These are phyloP conservation scores for Drosophila nigromelanica DNA, from an alignment of 1,140 invertebrate genomes.

Conservation along the genomic window DNA sequence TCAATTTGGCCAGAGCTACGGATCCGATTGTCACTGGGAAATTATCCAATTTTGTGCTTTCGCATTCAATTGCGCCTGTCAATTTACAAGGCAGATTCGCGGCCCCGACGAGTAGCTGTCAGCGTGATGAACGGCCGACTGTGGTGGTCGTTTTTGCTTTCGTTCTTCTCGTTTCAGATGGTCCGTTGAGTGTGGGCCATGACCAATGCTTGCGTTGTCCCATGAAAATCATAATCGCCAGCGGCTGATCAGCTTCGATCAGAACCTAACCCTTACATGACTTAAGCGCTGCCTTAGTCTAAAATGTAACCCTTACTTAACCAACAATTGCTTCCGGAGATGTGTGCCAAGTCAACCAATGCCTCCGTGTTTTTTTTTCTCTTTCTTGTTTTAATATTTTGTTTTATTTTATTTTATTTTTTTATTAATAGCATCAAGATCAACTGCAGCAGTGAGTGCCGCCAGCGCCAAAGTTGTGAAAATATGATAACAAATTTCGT, in stretches of 20 bases:
- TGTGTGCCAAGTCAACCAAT: conserved; percentile 55
- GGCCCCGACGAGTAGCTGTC: conserved; percentile 70
- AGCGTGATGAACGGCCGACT: conserved; percentile 68
- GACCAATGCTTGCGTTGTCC: no score
- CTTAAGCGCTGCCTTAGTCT: conserved; percentile 2
- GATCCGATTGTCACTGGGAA: conserved; percentile 80
- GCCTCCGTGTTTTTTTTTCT: conserved; percentile 9
- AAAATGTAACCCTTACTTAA: conserved; percentile 22
- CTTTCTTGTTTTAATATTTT: conserved; percentile 12
- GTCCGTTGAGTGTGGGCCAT: no score
- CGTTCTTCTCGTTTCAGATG: no score
- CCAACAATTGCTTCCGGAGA: conserved; percentile 71
- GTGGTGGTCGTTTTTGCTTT: conserved; percentile 52
- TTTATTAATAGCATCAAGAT: conserved; percentile 80
- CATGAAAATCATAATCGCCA: conserved; percentile 63
- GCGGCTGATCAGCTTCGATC: conserved; percentile 58
- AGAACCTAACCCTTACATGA: conserved; percentile 13
- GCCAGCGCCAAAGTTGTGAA: conserved; percentile 51
- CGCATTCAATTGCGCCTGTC: conserved; percentile 81
- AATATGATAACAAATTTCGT: conserved; percentile 55
- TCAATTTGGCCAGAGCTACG: conserved; percentile 39
- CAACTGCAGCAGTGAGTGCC: conserved; percentile 51
- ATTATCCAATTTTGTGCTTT: conserved; percentile 83
- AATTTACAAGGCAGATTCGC: conserved; percentile 70
- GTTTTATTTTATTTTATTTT: conserved; percentile 39